Percentiles rank a stretch among this genome's conserved stretches.
Evolutionary conservation across 2,888 invertebrate genomes (phyloP).

Genomic region (Cylindroiulus punctatus): DNA sequence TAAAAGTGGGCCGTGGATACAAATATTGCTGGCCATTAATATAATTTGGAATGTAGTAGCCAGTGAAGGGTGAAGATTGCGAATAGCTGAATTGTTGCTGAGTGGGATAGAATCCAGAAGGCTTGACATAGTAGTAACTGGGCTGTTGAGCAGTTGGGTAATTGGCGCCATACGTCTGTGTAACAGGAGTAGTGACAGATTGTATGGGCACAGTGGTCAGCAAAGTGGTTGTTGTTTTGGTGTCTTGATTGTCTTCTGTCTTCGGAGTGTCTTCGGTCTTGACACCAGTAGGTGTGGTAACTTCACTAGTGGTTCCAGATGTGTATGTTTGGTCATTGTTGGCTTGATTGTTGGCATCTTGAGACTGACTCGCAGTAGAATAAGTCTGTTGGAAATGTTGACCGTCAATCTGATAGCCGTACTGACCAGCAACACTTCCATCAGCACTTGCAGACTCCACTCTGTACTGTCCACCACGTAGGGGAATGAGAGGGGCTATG

Average conservation of each 20-base stretch:
- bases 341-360: background rate
- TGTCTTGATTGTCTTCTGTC: background rate
- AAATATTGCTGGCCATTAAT: background rate
- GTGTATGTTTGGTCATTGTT: background rate
- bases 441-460: constrained; percentile 30
- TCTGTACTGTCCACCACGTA: constrained; percentile 42
- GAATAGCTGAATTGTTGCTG: constrained; percentile 30
- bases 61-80: background rate
- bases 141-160: constrained; percentile 12
- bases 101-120: constrained; percentile 11
- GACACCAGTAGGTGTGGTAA: background rate
- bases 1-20: background rate
- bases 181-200: background rate
- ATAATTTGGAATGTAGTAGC: constrained; percentile 5
- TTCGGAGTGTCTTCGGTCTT: background rate
- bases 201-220: background rate
- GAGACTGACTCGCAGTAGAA: background rate
- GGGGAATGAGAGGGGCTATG: background rate
- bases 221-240: background rate
- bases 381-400: constrained; percentile 37
- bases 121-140: background rate
- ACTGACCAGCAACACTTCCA: constrained; percentile 49
- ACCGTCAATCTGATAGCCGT: constrained; percentile 51
- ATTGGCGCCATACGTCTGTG: background rate
- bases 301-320: background rate